These are phyloP conservation scores for Amia ocellicauda DNA, from an alignment of 2,113 vertebrate genomes.

Conservation along the genomic window DNA sequence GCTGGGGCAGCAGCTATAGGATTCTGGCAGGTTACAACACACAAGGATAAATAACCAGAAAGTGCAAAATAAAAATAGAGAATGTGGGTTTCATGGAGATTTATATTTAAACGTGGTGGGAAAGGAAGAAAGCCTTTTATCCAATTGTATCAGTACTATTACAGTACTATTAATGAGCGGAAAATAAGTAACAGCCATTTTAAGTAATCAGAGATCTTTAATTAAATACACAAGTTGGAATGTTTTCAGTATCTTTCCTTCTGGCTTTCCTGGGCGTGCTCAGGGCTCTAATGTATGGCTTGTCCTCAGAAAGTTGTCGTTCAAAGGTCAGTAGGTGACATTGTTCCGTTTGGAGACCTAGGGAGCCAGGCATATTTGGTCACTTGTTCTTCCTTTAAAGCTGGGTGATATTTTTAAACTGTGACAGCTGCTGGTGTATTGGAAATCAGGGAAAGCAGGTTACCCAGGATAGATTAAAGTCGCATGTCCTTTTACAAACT, in stretches of 20 bases:
- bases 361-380: conserved; percentile 13
- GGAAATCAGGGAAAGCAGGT: conserved; percentile 7
- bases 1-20: no score
- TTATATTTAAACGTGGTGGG: no score
- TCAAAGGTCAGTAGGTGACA: conserved; percentile 5
- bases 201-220: no score
- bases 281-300: not conserved
- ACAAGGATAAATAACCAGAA: no score
- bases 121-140: no score
- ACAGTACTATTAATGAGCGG: no score
- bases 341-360: not conserved
- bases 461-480: conserved; percentile 7
- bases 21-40: no score
- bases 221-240: not conserved
- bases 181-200: no score
- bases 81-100: no score
- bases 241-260: not conserved
- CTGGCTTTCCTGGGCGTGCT: not conserved
- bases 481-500: not conserved
- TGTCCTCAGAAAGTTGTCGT: conserved; percentile 4
- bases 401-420: conserved; percentile 15
- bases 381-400: conserved; percentile 11
- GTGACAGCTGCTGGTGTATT: conserved; percentile 9
- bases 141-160: no score
- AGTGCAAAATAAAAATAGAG: no score